A percentile compares a stretch with the other conserved stretches of the same genome.
phyloP scores from a whole-genome alignment of 2,113 vertebrate genomes.

The Mesoclemmys tuberculata region DNA sequence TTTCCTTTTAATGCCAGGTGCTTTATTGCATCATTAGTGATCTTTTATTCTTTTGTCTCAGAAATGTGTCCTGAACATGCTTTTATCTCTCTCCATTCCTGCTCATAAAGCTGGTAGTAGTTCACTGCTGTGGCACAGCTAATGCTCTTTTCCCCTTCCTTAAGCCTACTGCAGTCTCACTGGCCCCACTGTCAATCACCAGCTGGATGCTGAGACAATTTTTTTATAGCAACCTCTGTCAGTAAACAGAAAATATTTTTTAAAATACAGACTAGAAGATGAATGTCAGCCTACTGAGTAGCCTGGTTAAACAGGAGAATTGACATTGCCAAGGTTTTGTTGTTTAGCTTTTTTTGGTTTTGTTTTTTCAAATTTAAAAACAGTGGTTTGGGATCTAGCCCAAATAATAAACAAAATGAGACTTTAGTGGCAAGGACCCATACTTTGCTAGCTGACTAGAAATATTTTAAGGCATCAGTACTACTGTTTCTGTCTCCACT shows the following conservation, averaged over 20 bases:
- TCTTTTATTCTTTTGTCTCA: constrained; percentile 22
- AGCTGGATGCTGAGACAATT: constrained; percentile 24
- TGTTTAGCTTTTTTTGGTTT: background rate
- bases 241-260: constrained; percentile 63
- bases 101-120: background rate
- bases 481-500: background rate
- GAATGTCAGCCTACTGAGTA: constrained; percentile 28
- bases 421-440: constrained; percentile 27
- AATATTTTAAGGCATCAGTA: background rate
- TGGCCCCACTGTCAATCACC: constrained; percentile 46
- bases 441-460: constrained; percentile 11
- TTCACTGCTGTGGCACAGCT: background rate
- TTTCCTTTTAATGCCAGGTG: background rate
- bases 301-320: constrained; percentile 29
- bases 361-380: background rate
- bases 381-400: constrained; percentile 12
- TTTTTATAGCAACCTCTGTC: constrained; percentile 59
- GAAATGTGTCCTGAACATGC: accelerated
- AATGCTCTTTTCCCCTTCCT: constrained; percentile 6
- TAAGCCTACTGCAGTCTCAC: constrained; percentile 36
- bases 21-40: background rate
- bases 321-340: constrained; percentile 28
- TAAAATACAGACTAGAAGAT: constrained; percentile 49
- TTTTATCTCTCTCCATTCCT: constrained; percentile 20
- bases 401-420: constrained; percentile 45